phyloP scores from a whole-genome alignment of 2,797 vertebrate species.

The Vipera latastei region DNA sequence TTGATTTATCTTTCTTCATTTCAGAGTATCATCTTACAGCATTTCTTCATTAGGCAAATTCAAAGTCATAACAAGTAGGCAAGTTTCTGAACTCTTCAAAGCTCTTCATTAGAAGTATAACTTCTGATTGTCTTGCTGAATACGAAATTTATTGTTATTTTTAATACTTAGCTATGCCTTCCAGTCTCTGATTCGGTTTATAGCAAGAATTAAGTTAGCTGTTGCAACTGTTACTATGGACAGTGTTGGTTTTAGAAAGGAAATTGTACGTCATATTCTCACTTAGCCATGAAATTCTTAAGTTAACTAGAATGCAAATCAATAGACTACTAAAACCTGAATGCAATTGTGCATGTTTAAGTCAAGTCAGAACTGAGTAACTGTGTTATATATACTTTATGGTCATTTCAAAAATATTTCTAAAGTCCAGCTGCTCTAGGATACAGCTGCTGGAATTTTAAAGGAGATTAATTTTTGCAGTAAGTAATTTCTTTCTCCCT shows the following conservation, averaged over 20 bases:
- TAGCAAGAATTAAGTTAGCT: not conserved
- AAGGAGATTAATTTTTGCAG: not conserved
- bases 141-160: not conserved
- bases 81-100: not conserved
- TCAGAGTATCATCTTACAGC: not conserved
- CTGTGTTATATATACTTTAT: not conserved
- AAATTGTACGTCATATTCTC: not conserved
- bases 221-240: not conserved
- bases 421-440: not conserved
- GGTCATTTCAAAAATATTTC: not conserved
- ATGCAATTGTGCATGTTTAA: not conserved
- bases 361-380: not conserved
- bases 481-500: not conserved
- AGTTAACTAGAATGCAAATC: not conserved
- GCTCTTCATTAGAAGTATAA: not conserved
- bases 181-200: not conserved
- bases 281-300: not conserved
- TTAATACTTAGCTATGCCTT: not conserved
- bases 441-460: not conserved
- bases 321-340: not conserved
- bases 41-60: not conserved
- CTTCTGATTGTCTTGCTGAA: not conserved
- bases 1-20: not conserved
- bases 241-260: not conserved
- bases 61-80: not conserved